Base-by-base conservation (phyloP, 2,797 vertebrate genomes). In the Columba guinea region DNA sequence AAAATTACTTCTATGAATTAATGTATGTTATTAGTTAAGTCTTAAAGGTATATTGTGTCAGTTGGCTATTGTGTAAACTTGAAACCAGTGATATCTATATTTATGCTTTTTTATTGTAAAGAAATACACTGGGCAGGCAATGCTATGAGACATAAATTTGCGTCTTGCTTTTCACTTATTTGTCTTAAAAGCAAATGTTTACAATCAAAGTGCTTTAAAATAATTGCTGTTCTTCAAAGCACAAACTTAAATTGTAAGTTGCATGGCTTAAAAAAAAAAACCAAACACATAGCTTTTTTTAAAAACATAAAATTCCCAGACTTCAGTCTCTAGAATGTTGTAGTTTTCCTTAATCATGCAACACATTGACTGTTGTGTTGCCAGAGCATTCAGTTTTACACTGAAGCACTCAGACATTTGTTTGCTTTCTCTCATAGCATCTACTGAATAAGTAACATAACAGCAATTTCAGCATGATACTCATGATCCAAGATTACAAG, bases 71-170 rank as follows among this genome's bases (percentile, higher is more conserved):
- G 68, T 89, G 69, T 84, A 87, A 77, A 85, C 81, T 74, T 69
- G 58, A 88, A 91, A 60, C 37, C 51, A 23, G 62, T 84, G 21
- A 28, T 96, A 82, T 51, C 37, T 56, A 6, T 92, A 87, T 94
- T 97, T 96, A 87, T 95, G 44, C n/a, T 73, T 60, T 64, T 80
- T 73, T 71, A 32, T 52, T 94, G 86, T 89, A 39, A 89, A 86
- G 76, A 87, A 80, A 8, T 86, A 34, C 84, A 59, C 59, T 95
- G 76, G 95, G 63, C 64, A 88, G 77, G 27, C 37, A 79, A 34
- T 83, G 65, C 68, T 55, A 68, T 34, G 67, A 85, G 68, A 82
- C 34, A 24, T 68, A 39, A 78, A 69, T 77, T 84, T 90, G 32
- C 56, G 78, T 83, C 55, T 95, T 90, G 41, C 39, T 80, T 83